Conservation (phyloP, 2,797 vertebrate species). For the Sebastes variabilis region DNA sequence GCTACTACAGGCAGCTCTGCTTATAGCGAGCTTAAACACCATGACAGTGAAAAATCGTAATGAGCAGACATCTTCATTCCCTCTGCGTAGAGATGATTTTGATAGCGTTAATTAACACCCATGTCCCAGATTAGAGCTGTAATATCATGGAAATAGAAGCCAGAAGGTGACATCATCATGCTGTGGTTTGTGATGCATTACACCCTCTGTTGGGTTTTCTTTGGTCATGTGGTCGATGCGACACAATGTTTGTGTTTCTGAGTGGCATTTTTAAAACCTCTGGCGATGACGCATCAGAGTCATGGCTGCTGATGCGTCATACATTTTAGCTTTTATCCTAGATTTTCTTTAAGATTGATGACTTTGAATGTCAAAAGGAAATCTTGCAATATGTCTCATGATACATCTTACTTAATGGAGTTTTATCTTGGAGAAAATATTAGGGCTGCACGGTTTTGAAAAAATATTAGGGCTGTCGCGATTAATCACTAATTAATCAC, state of each 20-base stretch:
- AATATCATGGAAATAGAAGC: neutral
- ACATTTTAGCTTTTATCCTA: neutral
- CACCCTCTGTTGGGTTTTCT: neutral
- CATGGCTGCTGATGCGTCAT: neutral
- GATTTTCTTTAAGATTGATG: neutral
- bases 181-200: neutral
- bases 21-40: conserved; percentile 10
- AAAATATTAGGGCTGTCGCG: too few relatives aligned
- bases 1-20: conserved; percentile 25
- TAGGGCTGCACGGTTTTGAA: too few relatives aligned
- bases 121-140: neutral
- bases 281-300: conserved; percentile 11
- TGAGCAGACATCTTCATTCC: conserved; percentile 20
- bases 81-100: neutral
- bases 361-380: neutral
- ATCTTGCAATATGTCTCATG: neutral
- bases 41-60: neutral
- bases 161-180: conserved; percentile 6
- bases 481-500: too few relatives aligned
- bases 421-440: neutral
- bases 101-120: conserved; percentile 17
- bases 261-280: conserved; percentile 9
- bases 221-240: neutral
- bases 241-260: neutral
- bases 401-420: neutral